These are phyloP conservation scores for Tympanoctomys barrerae DNA, from an alignment of 2,797 vertebrate species.

Conservation along the genomic window DNA sequence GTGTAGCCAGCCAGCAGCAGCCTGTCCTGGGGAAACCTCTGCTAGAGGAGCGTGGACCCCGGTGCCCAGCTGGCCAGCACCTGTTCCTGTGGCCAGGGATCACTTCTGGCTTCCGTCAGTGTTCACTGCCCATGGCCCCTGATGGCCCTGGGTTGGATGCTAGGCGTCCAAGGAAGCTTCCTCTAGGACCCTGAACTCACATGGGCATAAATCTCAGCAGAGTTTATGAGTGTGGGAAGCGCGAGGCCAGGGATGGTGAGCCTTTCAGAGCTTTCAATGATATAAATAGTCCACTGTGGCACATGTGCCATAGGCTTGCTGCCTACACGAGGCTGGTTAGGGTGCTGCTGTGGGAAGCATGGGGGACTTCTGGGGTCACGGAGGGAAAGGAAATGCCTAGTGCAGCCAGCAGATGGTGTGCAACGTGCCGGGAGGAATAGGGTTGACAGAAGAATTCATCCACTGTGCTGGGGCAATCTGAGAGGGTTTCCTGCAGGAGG, in stretches of 20 bases:
- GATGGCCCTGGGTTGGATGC: background rate
- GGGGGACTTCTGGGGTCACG: background rate
- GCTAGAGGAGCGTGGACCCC: accelerated
- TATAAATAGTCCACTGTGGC: background rate
- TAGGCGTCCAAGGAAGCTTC: background rate
- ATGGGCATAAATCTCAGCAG: background rate
- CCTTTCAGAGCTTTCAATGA: background rate
- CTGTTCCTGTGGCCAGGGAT: accelerated
- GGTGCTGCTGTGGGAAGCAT: background rate
- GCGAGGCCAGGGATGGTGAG: background rate
- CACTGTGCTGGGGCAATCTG: background rate
- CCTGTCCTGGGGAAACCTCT: background rate
- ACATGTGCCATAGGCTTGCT: background rate
- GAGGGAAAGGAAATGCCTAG: background rate
- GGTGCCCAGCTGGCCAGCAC: accelerated
- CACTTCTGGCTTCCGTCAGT: accelerated
- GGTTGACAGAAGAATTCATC: background rate
- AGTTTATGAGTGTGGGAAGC: background rate
- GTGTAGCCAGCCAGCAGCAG: accelerated
- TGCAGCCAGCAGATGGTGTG: background rate
- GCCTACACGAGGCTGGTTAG: background rate
- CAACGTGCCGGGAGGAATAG: background rate
- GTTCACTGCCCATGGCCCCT: background rate
- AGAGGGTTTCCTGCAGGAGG: slow-evolving; percentile 40
- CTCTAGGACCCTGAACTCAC: slow-evolving; percentile 59